Evolutionary conservation across 2,888 invertebrate species (phyloP).

Genomic region (Panopea generosa): DNA sequence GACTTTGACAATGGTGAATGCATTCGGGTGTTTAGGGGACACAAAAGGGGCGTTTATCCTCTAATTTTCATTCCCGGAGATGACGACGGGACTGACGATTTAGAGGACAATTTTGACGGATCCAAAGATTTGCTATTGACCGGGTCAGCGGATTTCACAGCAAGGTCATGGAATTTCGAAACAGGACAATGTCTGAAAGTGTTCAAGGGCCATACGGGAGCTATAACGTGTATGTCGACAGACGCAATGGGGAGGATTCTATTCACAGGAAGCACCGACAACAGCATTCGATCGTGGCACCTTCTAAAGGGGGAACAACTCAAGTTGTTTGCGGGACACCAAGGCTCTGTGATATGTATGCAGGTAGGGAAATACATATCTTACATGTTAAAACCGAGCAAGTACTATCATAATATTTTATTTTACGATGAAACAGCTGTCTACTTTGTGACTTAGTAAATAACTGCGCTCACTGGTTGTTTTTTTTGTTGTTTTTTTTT

Average conservation of each 20-base stretch:
- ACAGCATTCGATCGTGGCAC: constrained; percentile 85
- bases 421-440: too few species aligned
- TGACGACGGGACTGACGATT: constrained; percentile 73
- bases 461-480: too few species aligned
- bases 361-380: constrained; percentile 82
- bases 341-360: constrained; percentile 85
- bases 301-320: constrained; percentile 84
- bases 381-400: too few species aligned
- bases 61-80: constrained; percentile 86
- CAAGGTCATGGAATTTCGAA: constrained; percentile 85
- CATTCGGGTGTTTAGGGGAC: constrained; percentile 85
- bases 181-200: constrained; percentile 83
- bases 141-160: constrained; percentile 85
- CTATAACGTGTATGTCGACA: constrained; percentile 86
- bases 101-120: constrained; percentile 76
- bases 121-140: constrained; percentile 84
- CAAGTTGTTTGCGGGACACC: constrained; percentile 85
- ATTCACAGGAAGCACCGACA: constrained; percentile 86
- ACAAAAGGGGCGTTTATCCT: constrained; percentile 86
- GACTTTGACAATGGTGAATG: constrained; percentile 85
- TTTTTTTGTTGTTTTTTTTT: too few species aligned
- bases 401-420: too few species aligned
- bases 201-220: constrained; percentile 85
- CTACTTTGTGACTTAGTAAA: too few species aligned
- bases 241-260: constrained; percentile 84